Evolutionary conservation across 1,140 invertebrate species (phyloP), one percentile per base, ranked within the genome.

Genomic region (Melipona quadrifasciata): DNA sequence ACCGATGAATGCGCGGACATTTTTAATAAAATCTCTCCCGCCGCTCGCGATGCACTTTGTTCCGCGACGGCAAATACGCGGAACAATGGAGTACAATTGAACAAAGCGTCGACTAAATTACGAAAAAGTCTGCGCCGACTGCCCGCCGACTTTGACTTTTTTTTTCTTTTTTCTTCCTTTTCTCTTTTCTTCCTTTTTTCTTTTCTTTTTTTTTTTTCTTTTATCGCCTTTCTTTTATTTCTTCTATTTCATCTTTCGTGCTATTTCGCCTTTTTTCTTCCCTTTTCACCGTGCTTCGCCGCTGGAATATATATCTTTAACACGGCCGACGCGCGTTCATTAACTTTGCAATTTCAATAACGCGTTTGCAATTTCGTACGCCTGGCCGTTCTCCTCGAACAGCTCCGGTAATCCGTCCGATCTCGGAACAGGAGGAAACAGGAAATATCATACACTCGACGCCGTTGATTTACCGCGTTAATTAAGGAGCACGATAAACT

Each of bases 401-500:
- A 4, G 39, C 39, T 47, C 31, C 2, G n/a, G 47, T 75, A 27
- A 51, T 19, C 34, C 53, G 14, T 64, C 39, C 55, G 58, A 11
- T n/a, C 39, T 31, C 12, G 53, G 31, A 74, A 82, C 61, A 5
- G 39, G 19, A 11, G 65, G 55, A 14, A 51, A 31, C 74, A 55
- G 64, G 55, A 84, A 67, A 61, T 81, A 77, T 73, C 70, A 84
- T 85, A 86, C 76, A 76, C 77, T 79, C 34, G 31, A 6, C 51
- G 27, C 58, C 47, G 81, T 87, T 86, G 86, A 75, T 78, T 85
- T 86, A 65, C 61, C 73, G 86, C 74, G 87, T 78, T 84, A 88
- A 88, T 87, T 81, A 79, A 85, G 82, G 84, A 74, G 55, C 86
- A 16, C 67, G 87, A 88, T 82, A 87, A 86, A 87, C 87, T 90